These are phyloP conservation scores for Austrofundulus limnaeus DNA, from an alignment of 2,113 vertebrate species.

Conservation along the genomic window DNA sequence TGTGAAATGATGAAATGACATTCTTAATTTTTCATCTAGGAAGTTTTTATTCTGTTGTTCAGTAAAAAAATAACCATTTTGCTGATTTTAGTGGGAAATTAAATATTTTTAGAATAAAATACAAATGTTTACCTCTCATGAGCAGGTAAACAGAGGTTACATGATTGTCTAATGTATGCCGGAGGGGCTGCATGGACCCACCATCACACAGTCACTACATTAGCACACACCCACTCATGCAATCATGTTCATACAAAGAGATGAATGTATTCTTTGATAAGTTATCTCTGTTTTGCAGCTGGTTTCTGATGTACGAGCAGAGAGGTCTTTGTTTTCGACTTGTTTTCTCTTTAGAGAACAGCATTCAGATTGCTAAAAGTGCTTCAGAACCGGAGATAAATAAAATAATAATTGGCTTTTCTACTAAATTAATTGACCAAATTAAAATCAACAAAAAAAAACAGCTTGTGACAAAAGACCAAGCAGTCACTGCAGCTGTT, in stretches of 20 bases:
- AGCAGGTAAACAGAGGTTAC: no score
- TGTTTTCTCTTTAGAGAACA: constrained; percentile 12
- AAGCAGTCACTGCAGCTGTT: constrained; percentile 17
- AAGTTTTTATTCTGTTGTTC: no score
- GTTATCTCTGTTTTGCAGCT: constrained; percentile 56
- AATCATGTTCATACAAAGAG: constrained; percentile 49
- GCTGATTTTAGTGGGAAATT: no score
- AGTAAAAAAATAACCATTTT: no score
- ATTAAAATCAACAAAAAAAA: constrained; percentile 8
- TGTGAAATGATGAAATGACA: no score
- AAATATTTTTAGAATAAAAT: no score
- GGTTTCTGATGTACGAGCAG: constrained; percentile 45
- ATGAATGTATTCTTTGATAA: constrained; percentile 72
- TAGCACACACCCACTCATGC: constrained; percentile 38
- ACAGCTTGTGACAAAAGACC: constrained; percentile 17
- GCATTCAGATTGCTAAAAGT: constrained; percentile 29
- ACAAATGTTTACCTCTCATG: no score
- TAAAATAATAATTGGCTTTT: constrained; percentile 19
- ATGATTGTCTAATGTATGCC: no score
- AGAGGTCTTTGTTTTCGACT: constrained; percentile 29
- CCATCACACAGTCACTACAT: constrained; percentile 43
- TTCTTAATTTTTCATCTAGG: no score
- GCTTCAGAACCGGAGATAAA: constrained; percentile 22
- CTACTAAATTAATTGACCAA: constrained; percentile 8
- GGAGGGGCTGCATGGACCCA: constrained; percentile 9